phyloP scores from a whole-genome alignment of 2,888 invertebrate genomes.

The Caenorhabditis becei region DNA sequence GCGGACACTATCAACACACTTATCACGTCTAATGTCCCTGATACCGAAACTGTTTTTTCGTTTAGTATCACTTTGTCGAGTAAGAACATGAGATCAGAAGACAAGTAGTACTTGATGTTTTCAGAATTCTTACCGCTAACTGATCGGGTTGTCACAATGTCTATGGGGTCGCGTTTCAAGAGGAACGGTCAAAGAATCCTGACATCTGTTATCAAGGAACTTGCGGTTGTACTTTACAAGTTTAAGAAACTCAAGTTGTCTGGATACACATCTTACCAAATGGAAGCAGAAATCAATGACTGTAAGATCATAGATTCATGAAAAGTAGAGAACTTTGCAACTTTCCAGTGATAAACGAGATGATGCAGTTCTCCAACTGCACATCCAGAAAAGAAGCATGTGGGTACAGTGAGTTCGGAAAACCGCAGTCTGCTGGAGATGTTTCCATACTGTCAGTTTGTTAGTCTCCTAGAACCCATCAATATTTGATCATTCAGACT shows the following conservation, averaged over 20 bases:
- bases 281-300: conserved; percentile 54
- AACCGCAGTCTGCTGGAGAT: conserved; percentile 61
- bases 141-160: conserved; percentile 14
- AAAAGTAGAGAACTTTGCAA: background rate
- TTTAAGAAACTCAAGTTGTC: conserved; percentile 53
- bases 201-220: conserved; percentile 65
- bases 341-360: conserved; percentile 69
- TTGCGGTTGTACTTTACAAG: conserved; percentile 67
- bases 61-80: conserved; percentile 73
- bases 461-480: background rate
- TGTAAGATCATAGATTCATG: conserved; percentile 12
- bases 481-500: conserved; percentile 59
- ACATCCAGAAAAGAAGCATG: conserved; percentile 65
- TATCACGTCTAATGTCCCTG: conserved; percentile 62
- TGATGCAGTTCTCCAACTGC: conserved; percentile 76
- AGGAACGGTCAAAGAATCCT: conserved; percentile 59
- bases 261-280: conserved; percentile 30
- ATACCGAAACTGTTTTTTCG: conserved; percentile 70
- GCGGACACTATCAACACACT: conserved; percentile 61
- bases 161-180: conserved; percentile 33
- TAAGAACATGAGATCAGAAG: background rate
- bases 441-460: conserved; percentile 66
- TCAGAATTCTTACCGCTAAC: conserved; percentile 66
- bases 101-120: conserved; percentile 5
- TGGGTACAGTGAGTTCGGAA: conserved; percentile 74